Evolutionary conservation across 2,797 vertebrate species (phyloP), one percentile per base, ranked within the genome.

Genomic region (Eulemur coronatus): DNA sequence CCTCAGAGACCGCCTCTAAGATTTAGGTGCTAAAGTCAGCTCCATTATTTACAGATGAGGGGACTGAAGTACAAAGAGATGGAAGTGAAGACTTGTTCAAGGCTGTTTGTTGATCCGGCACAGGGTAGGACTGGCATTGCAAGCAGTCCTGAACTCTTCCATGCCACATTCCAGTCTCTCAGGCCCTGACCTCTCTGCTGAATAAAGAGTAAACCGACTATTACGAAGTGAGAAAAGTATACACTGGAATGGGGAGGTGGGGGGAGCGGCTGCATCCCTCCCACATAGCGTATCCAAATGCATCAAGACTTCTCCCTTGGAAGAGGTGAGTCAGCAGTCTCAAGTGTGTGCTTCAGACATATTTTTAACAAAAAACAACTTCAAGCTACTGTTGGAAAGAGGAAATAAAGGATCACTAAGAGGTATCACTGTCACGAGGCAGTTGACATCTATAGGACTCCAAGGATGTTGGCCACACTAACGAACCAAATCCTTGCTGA

Each of bases 321-420:
- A 63, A 30, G 52, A 84, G 20, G 38, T 91, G 97, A 96, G 55
- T 97, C 97, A 93, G 84, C 57, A 76, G 61, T 55, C 94, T 91
- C 70, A 30, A 33, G 55, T 43, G 28, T 89, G 26, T 52, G 79
- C 61, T 76, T 92, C 88, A 85, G 70, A 94, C 17, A 55, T 26
- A 70, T 61, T 59, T 91, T 41, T 78, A 76, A 96, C 11, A 20
- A 76, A 57, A 91, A 90, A 89, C 41, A 94, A 93, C 61, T 88
- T 69, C 48, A 65, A 91, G 72, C 59, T 78, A 12, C 52, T 43
- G 33, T 84, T 90, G 33, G 70, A 79, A 87, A 94, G 18, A 86
- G 63, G 93, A 95, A 96, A 94, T 30, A 69, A 70, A n/a, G 63
- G 80, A 38, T 84, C 70, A 72, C 41, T 24, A 41, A 57, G 38